phyloP scores from a whole-genome alignment of 2,113 vertebrate genomes.

The Nicator chloris region DNA sequence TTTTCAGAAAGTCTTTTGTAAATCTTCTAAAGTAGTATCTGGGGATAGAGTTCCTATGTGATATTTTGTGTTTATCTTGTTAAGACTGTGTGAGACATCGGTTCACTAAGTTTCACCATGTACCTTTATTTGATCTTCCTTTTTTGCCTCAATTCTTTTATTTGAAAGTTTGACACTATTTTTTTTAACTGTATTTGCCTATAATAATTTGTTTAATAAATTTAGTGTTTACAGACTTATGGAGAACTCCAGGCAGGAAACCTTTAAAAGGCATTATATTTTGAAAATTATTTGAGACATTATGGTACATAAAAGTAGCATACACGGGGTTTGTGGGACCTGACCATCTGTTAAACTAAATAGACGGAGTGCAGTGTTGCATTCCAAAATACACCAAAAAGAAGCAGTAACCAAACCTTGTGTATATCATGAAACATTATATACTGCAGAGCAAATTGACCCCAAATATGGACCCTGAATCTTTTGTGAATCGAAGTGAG shows the following conservation, averaged over 20 bases:
- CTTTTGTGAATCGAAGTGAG: background rate
- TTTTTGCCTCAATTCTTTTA: background rate
- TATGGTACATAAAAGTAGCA: background rate
- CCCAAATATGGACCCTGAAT: background rate
- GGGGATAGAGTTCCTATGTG: background rate
- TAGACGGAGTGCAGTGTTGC: rapidly evolving
- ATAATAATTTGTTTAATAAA: background rate
- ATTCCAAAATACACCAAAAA: background rate
- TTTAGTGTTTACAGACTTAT: background rate
- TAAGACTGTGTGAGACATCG: background rate
- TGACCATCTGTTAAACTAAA: background rate
- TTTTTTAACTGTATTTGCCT: background rate
- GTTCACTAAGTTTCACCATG: background rate
- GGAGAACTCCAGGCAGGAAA: background rate
- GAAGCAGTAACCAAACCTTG: background rate
- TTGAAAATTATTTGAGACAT: background rate
- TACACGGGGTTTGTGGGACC: background rate
- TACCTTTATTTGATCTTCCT: background rate
- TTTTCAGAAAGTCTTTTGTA: background rate
- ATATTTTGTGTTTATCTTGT: background rate
- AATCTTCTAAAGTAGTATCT: background rate
- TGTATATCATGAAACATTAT: background rate
- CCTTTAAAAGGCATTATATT: background rate
- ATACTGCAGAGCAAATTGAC: background rate
- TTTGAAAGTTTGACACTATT: background rate